Base-by-base conservation (phyloP, 1,140 invertebrate genomes). In the Brachionus asplanchnoidis region DNA sequence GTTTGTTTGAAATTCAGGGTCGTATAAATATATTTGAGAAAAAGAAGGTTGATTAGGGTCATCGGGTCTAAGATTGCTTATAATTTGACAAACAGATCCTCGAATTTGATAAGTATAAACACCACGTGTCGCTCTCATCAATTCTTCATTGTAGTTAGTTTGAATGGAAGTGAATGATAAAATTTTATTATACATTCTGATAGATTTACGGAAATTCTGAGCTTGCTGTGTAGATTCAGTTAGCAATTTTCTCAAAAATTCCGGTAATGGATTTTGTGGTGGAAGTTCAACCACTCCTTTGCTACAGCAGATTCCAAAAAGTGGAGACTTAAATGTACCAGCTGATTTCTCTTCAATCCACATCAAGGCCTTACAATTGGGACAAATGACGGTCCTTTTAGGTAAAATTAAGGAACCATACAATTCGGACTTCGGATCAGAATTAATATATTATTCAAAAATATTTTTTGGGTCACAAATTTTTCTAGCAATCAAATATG, bases 21-120 rank as follows among this genome's bases (percentile, higher is more conserved):
- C 40, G 14, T 75, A 53, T 56, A 53, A 36, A 56, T 77, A 84
- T 14, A 84, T 75, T 26, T 84, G 83, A 2, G 32, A 40, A 28
- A 84, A 84, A 12, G 80, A 1, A 36, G 70, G 26, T 17, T 73
- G n/a, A 23, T 53, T 20, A 5, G 14, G 20, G 7, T 44, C 36
- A 3, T 85, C 4, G 1, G 84, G 68, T 14, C 1, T 23, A 2
- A 78, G 12, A 23, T 26, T 14, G 8, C 84, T 56, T 17, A 85
- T 77, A 42, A 9, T 0, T 77, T 77, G 83, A 14, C 28, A 7
- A 23, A 26, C 4, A 23, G 14, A 7, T 7, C 83, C 66, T 20
- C 77, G 4, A 23, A 84, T 84, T 77, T 50, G 20, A 46, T 20
- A 82, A 6, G n/a, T 44, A 14, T 82, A 82, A 12, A 50, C 20